Evolutionary conservation across 2,888 invertebrate species (phyloP).

Genomic region (Orgyia antiqua): DNA sequence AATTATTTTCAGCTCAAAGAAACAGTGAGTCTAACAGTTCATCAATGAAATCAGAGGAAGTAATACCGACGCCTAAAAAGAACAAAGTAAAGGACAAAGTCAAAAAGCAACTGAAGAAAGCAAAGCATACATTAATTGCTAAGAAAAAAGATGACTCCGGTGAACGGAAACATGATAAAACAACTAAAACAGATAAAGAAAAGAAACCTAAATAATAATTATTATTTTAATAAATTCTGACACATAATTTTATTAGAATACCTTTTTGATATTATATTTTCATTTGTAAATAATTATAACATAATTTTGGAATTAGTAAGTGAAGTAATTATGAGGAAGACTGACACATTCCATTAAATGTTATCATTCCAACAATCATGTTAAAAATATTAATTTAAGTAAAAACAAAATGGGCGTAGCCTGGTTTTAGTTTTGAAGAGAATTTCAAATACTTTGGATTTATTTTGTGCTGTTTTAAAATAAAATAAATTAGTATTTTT

Average conservation of each 20-base stretch:
- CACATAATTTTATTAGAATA: constrained; percentile 10
- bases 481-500: too few species aligned
- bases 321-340: constrained; percentile 57
- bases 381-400: not conserved
- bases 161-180: constrained; percentile 49
- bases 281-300: too few species aligned
- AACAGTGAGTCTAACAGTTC: constrained; percentile 67
- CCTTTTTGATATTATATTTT: not conserved
- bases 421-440: too few species aligned
- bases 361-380: constrained; percentile 12
- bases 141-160: constrained; percentile 61
- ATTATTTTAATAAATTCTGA: constrained; percentile 11
- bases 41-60: constrained; percentile 61
- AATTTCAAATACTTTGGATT: too few species aligned
- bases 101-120: constrained; percentile 70
- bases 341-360: constrained; percentile 63
- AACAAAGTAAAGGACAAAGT: constrained; percentile 71
- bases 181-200: constrained; percentile 37
- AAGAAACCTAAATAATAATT: constrained; percentile 46
- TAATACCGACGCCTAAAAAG: constrained; percentile 55
- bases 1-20: constrained; percentile 62
- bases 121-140: constrained; percentile 59
- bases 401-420: too few species aligned
- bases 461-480: too few species aligned
- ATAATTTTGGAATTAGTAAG: not conserved